Conservation (phyloP, 2,888 invertebrate genomes). For the Nemurella pictetii region DNA sequence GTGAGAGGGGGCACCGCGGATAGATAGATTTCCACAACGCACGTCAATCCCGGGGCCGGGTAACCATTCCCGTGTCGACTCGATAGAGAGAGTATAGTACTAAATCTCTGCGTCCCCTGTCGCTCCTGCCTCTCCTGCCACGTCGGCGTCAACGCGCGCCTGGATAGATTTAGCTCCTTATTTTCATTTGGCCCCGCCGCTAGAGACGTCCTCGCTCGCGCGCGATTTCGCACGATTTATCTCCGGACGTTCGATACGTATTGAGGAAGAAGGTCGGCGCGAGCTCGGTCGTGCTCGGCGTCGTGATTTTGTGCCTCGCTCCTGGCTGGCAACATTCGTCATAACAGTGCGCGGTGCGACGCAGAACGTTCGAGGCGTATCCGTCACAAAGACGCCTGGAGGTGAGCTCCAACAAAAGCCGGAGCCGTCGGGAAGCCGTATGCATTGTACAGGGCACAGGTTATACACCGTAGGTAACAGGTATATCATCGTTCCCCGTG, state of each 20-base stretch:
- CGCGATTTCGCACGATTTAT: background rate
- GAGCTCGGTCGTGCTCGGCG: background rate
- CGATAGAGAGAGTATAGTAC: background rate
- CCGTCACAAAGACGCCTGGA: background rate
- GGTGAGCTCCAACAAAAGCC: background rate
- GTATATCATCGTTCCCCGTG: background rate
- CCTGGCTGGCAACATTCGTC: background rate
- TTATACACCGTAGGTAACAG: background rate
- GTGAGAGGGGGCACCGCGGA: background rate
- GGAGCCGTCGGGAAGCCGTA: background rate
- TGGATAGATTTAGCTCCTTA: background rate
- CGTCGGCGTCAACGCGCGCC: background rate
- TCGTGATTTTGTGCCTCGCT: background rate
- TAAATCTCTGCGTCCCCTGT: background rate
- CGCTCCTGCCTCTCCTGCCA: too few species aligned
- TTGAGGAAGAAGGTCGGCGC: background rate
- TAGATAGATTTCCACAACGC: background rate
- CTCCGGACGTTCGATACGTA: background rate
- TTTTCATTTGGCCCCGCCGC: background rate
- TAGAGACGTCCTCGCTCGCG: background rate
- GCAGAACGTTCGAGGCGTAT: background rate
- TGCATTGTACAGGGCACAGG: too few species aligned
- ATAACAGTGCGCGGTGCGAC: background rate
- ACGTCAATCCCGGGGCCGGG: background rate
- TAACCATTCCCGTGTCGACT: background rate